Evolutionary conservation across 2,888 invertebrate genomes (phyloP).

Genomic region (Heliothis peltigera): DNA sequence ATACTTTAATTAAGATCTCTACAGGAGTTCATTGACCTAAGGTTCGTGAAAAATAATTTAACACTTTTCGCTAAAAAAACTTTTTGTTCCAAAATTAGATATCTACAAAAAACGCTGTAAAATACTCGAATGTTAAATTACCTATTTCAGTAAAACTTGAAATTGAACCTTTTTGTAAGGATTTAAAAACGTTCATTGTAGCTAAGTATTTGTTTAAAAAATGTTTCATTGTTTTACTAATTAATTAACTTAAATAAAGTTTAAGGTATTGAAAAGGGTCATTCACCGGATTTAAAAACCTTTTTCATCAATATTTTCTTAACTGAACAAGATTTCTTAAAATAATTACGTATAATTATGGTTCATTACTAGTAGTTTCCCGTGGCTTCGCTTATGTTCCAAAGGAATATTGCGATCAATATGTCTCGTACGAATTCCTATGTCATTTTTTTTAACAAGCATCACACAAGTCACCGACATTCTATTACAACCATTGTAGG

Average conservation of each 20-base stretch:
- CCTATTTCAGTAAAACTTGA: not conserved
- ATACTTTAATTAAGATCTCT: not conserved
- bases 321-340: not conserved
- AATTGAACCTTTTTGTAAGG: slow-evolving; percentile 10
- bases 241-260: not conserved
- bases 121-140: not conserved
- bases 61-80: not conserved
- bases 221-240: not conserved
- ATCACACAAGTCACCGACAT: no score
- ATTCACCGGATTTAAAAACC: not conserved
- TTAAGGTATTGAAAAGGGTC: not conserved
- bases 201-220: not conserved
- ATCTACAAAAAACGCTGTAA: slow-evolving; percentile 4
- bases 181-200: not conserved
- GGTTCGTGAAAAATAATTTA: not conserved
- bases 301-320: not conserved
- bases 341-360: not conserved
- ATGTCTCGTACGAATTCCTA: no score
- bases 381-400: not conserved
- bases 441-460: no score
- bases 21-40: not conserved
- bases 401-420: no score
- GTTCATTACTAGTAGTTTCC: not conserved
- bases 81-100: slow-evolving; percentile 14
- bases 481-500: no score